phyloP scores from a whole-genome alignment of 2,113 vertebrate species.

The Pterocles orientalis region DNA sequence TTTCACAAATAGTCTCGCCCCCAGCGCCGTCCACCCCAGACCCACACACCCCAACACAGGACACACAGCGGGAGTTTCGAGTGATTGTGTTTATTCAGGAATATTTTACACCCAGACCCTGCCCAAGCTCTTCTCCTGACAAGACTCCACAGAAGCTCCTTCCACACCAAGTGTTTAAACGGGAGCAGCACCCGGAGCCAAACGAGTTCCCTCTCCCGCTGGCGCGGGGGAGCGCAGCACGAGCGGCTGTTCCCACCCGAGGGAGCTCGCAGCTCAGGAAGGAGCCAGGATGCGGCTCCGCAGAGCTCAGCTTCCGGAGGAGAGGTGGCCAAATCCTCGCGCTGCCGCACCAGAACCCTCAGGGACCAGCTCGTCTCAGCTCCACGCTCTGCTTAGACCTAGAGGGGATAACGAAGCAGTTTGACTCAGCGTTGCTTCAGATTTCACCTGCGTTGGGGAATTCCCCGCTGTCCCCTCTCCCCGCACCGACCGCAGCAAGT shows the following conservation, averaged over 20 bases:
- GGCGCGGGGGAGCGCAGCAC: too few relatives aligned
- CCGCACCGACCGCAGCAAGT: fast-evolving
- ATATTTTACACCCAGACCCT: background rate
- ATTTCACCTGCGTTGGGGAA: fast-evolving
- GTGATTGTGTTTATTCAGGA: background rate
- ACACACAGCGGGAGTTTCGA: background rate
- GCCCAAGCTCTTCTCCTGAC: fast-evolving
- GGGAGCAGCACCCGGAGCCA: background rate
- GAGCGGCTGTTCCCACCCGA: background rate
- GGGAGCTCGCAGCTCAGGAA: fast-evolving
- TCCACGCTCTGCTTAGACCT: background rate
- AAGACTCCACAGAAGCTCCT: background rate
- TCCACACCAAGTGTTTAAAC: fast-evolving
- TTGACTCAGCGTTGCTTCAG: fast-evolving
- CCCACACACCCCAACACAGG: too few relatives aligned
- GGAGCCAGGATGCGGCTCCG: background rate
- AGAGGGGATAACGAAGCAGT: too few relatives aligned
- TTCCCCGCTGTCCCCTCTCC: fast-evolving
- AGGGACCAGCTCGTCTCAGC: background rate
- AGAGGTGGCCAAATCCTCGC: fast-evolving
- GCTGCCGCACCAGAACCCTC: background rate
- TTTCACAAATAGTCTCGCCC: background rate
- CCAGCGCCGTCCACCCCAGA: background rate
- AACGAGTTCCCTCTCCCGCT: background rate
- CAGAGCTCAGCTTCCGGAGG: background rate